A percentile compares a stretch with the other conserved stretches of the same genome.
phyloP scores from a whole-genome alignment of 2,797 vertebrate species.

The Bryconaethiops microstoma region DNA sequence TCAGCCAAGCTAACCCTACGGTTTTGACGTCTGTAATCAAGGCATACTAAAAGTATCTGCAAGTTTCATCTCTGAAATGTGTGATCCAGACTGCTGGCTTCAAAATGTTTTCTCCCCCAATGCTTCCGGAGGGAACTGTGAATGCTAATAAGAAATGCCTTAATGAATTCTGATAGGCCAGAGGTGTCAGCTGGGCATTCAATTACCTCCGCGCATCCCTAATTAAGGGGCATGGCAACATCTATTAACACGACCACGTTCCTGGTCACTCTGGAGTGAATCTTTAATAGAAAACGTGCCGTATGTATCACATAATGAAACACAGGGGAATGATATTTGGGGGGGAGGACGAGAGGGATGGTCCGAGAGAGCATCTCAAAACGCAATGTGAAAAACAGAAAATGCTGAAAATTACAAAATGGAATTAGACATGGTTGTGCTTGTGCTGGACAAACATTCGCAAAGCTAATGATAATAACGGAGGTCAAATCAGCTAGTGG shows the following conservation, averaged over 20 bases:
- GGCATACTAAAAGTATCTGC: neutral
- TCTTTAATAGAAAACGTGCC: constrained; percentile 48
- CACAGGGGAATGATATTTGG: neutral
- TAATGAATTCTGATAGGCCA: constrained; percentile 58
- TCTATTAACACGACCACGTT: constrained; percentile 52
- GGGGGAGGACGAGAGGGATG: too few relatives aligned
- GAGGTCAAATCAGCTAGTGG: neutral
- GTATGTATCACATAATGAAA: constrained; percentile 30
- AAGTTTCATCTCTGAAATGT: constrained; percentile 26
- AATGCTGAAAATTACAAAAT: neutral
- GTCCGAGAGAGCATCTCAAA: neutral
- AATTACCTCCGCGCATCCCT: constrained; percentile 44
- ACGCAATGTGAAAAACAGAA: neutral
- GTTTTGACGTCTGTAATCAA: constrained; percentile 7
- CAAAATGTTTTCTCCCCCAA: constrained; percentile 32
- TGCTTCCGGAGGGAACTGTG: constrained; percentile 19
- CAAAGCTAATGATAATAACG: neutral
- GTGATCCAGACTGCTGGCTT: constrained; percentile 26
- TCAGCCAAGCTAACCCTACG: neutral
- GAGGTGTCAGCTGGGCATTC: constrained; percentile 54
- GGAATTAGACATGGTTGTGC: neutral
- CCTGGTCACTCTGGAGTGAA: constrained; percentile 22
- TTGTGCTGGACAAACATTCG: neutral
- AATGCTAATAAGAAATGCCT: constrained; percentile 46
- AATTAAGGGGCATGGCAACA: constrained; percentile 51